Base-by-base conservation (phyloP, 2,113 vertebrate species). In the Erinaceus europaeus region DNA sequence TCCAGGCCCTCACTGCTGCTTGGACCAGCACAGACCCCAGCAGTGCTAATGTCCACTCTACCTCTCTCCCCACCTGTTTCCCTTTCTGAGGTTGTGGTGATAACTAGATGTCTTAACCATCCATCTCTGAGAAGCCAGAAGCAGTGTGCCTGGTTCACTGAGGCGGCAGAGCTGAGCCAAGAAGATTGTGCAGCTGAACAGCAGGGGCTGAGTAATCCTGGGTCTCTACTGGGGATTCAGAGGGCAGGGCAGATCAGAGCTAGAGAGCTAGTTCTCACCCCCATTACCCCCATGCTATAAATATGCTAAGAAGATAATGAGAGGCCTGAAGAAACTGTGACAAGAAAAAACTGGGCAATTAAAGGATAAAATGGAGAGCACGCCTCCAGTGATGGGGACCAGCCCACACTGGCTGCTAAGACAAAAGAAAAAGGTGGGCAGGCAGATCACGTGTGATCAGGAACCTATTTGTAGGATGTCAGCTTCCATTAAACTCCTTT, bases 381-480 rank as follows among this genome's bases (percentile, higher is more conserved):
- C 5, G 9, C 83, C 86, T 59, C 50, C 5, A 0, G 34, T 25
- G 48, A 76, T 0, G 52, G 55, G 61, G n/a, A 48, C 67, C 18
- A 0, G 68, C 88, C 81, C 86, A 89, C 94, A 72, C 74, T 55
- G 67, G 55, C 75, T 44, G 42, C 67, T 65, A 23, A 94, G 84
- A 95, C 84, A 90, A 95, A 95, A 82, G 93, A 32, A 59, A 46
- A 69, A 86, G 71, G 89, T 81, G 84, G 92, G 93, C 34, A 55
- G 74, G 18, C 29, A 65, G 61, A n/a, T 76, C 80, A 52, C 77
- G 3, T 64, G 84, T 77, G 89, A 77, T 40, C 50, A 13, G 67
- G 59, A 61, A 55, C 74, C 87, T 87, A 84, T 84, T 29, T 86
- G 55, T 52, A 82, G 86, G 53, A 79, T 38, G 64, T 87, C 84